Evolutionary conservation across 2,113 vertebrate species (phyloP).

Genomic region (Sclerurus mexicanus): DNA sequence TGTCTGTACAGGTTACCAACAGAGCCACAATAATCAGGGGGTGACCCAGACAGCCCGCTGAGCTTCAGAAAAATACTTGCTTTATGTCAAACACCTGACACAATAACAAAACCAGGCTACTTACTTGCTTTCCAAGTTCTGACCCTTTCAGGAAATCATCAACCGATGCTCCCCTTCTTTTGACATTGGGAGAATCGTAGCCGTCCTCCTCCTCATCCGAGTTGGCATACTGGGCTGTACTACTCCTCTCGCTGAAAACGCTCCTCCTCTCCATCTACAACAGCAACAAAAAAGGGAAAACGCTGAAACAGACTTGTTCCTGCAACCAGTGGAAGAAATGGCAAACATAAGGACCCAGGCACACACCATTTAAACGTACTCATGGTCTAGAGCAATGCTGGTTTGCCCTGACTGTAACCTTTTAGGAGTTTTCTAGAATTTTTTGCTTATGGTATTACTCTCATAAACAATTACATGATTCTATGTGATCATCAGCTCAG

Average conservation of each 20-base stretch:
- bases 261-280: slow-evolving; percentile 90
- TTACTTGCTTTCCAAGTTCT: slow-evolving; percentile 91
- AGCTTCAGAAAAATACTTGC: neutral
- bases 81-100: rapidly evolving
- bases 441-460: neutral
- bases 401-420: neutral
- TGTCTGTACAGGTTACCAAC: neutral
- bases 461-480: neutral
- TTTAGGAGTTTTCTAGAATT: neutral
- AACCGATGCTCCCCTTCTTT: slow-evolving; percentile 87
- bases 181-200: slow-evolving; percentile 81
- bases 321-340: neutral
- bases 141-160: slow-evolving; percentile 96
- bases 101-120: neutral
- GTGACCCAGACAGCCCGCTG: neutral
- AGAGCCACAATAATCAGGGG: neutral
- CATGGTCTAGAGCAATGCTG: neutral
- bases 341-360: neutral
- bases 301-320: neutral
- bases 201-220: slow-evolving; percentile 91
- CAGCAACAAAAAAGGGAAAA: neutral
- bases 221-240: slow-evolving; percentile 75
- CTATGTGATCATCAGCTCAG: neutral
- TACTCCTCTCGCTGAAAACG: slow-evolving; percentile 83
- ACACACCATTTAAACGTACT: neutral